A percentile compares a stretch with the other conserved stretches of the same genome.
These are phyloP conservation scores for Phyllostomus discolor DNA, from an alignment of 2,113 vertebrate species.

Conservation along the genomic window DNA sequence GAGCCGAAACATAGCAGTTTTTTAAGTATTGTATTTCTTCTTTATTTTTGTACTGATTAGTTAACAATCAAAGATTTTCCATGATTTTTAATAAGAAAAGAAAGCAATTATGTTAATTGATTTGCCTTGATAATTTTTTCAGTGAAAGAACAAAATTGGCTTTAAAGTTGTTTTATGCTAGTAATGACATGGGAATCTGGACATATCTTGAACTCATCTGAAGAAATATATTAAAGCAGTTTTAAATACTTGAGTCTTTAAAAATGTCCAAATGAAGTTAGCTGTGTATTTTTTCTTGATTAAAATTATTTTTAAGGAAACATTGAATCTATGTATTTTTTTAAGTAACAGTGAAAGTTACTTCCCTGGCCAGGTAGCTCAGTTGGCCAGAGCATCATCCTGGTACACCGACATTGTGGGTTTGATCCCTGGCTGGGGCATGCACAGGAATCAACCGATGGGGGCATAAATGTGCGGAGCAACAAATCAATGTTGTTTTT, in stretches of 20 bases:
- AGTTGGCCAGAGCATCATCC: too few species aligned
- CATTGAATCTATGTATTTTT: neutral
- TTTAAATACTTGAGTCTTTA: neutral
- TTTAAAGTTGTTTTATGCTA: neutral
- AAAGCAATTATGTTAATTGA: neutral
- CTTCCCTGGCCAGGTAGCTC: neutral
- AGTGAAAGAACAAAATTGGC: neutral
- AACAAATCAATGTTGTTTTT: too few species aligned
- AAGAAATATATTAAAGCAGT: neutral
- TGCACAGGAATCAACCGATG: too few species aligned
- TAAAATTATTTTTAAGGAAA: neutral
- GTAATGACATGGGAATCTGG: neutral
- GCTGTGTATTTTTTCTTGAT: neutral
- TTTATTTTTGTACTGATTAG: neutral
- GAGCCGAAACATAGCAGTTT: neutral
- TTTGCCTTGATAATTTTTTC: constrained; percentile 1
- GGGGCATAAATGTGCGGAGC: too few species aligned
- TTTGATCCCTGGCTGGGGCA: too few species aligned
- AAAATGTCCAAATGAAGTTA: neutral
- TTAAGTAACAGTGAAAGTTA: neutral
- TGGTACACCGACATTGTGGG: too few species aligned
- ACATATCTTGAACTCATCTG: neutral
- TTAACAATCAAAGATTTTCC: neutral
- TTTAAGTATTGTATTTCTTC: neutral
- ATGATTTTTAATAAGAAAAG: neutral